These are phyloP conservation scores for Turdus rufiventris DNA, from an alignment of 2,113 vertebrate species.

Conservation along the genomic window DNA sequence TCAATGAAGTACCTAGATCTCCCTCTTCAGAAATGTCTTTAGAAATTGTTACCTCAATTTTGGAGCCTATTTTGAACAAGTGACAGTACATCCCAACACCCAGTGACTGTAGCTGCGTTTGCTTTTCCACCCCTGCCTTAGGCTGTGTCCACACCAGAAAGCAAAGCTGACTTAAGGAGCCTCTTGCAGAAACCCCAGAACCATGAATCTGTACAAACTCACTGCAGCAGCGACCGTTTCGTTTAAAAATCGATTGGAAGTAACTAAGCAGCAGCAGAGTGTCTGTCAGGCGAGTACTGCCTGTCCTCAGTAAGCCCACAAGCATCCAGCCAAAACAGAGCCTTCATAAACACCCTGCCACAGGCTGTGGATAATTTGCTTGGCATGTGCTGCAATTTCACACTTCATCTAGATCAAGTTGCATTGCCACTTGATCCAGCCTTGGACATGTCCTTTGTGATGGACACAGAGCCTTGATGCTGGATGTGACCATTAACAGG, in stretches of 20 bases:
- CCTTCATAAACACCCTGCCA: background rate
- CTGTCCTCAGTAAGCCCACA: background rate
- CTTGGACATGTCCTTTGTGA: background rate
- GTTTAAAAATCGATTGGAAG: background rate
- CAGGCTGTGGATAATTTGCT: background rate
- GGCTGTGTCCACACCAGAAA: no score
- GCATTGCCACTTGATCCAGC: background rate
- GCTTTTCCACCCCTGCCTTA: background rate
- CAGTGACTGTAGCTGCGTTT: fast-evolving
- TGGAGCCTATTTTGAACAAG: background rate
- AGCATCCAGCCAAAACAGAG: background rate
- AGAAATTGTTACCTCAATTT: background rate
- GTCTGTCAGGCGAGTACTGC: background rate
- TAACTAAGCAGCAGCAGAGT: background rate
- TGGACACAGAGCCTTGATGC: background rate
- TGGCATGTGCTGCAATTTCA: background rate
- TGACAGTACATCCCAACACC: background rate
- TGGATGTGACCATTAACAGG: background rate
- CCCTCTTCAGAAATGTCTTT: background rate
- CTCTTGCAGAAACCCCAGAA: background rate
- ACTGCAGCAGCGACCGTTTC: background rate
- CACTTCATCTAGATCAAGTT: background rate
- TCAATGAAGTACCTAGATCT: background rate
- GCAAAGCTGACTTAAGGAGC: background rate
- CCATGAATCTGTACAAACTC: background rate